phyloP scores from a whole-genome alignment of 1,140 invertebrate genomes.

The Penaeus chinensis region DNA sequence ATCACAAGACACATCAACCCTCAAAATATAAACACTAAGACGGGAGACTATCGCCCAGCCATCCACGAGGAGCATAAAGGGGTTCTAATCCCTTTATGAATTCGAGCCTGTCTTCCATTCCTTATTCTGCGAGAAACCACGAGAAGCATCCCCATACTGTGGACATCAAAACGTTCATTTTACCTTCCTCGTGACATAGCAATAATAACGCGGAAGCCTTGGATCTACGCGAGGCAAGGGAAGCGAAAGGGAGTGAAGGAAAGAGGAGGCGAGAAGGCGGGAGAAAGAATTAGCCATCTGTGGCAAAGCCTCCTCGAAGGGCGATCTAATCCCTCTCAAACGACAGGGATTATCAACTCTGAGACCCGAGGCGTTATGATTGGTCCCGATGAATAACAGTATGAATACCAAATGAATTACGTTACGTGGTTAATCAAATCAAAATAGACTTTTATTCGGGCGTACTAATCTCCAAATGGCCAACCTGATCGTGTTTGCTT shows the following conservation, averaged over 20 bases:
- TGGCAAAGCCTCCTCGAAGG: conserved; percentile 3
- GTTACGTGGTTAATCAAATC: conserved; percentile 60
- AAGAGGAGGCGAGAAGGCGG: not conserved
- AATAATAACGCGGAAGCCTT: no score
- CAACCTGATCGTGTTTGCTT: conserved; percentile 36
- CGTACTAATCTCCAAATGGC: conserved; percentile 56
- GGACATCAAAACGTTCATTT: no score
- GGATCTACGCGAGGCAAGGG: no score
- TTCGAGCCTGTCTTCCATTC: no score
- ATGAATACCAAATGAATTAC: conserved; percentile 54
- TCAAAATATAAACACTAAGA: no score
- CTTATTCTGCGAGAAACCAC: no score
- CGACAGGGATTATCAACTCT: not conserved
- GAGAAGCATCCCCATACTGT: no score
- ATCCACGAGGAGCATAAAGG: no score
- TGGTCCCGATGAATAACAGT: conserved; percentile 44
- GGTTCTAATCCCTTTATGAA: no score
- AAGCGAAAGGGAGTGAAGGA: no score
- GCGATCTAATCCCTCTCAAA: not conserved
- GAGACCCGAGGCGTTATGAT: conserved; percentile 37
- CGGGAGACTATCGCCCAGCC: no score
- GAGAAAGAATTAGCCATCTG: conserved; percentile 17
- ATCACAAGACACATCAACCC: not conserved
- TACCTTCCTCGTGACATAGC: no score
- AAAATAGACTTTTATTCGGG: conserved; percentile 57